These are phyloP conservation scores for Lithophane semibrunnea DNA, from an alignment of 2,888 invertebrate genomes.

Conservation along the genomic window DNA sequence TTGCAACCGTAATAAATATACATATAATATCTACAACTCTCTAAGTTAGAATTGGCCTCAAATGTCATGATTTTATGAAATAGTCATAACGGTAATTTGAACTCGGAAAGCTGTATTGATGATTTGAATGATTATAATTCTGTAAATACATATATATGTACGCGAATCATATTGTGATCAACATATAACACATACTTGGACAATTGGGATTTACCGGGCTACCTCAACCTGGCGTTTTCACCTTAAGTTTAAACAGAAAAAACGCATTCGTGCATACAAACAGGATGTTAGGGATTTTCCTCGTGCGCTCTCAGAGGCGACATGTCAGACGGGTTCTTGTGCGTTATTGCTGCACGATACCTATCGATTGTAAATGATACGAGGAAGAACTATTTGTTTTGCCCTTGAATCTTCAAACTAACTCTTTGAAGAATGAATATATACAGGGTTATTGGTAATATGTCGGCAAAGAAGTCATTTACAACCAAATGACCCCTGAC, in stretches of 20 bases:
- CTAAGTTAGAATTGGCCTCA: background rate
- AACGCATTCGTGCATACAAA: slow-evolving; percentile 77
- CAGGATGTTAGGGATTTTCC: slow-evolving; percentile 86
- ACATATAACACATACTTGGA: too few species aligned
- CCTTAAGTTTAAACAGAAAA: slow-evolving; percentile 54
- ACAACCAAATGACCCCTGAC: too few species aligned
- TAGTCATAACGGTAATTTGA: background rate
- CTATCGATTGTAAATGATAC: slow-evolving; percentile 68
- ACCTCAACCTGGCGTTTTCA: too few species aligned
- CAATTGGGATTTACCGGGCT: too few species aligned
- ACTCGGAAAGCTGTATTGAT: background rate
- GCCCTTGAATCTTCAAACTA: slow-evolving; percentile 35
- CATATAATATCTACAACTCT: too few species aligned
- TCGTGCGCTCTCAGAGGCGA: slow-evolving; percentile 73
- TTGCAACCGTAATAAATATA: background rate
- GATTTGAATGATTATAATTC: slow-evolving; percentile 7
- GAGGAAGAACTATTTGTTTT: slow-evolving; percentile 55
- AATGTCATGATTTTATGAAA: background rate
- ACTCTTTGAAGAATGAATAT: background rate
- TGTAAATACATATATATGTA: too few species aligned
- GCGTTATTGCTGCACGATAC: slow-evolving; percentile 69
- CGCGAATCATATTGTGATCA: too few species aligned
- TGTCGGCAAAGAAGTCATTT: too few species aligned
- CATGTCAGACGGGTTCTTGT: slow-evolving; percentile 72
- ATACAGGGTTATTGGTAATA: too few species aligned